Evolutionary conservation across 2,888 invertebrate species (phyloP).

Genomic region (Tachina grossa): DNA sequence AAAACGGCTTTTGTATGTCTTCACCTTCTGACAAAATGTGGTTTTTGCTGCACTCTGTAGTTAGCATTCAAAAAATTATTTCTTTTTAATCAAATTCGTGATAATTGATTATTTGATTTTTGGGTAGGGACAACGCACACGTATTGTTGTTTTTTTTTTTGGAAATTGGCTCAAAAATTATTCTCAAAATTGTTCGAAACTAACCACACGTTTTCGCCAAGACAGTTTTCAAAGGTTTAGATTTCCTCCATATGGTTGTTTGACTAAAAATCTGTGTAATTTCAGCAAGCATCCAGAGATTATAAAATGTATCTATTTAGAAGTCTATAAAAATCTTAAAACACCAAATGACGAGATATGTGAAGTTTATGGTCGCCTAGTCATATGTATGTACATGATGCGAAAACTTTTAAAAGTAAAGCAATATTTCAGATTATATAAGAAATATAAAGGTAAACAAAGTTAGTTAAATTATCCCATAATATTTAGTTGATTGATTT

Average conservation of each 20-base stretch:
- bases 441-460: constrained; percentile 67
- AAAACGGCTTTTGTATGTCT: too few relatives aligned
- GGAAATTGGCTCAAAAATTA: too few relatives aligned
- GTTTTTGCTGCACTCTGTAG: too few relatives aligned
- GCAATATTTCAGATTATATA: constrained; percentile 59
- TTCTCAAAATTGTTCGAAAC: too few relatives aligned
- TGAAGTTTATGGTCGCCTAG: constrained; percentile 67
- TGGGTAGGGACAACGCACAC: too few relatives aligned
- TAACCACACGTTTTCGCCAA: too few relatives aligned
- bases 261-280: neutral
- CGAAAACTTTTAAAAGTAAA: constrained; percentile 62
- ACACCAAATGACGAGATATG: constrained; percentile 57
- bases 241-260: neutral
- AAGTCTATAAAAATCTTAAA: constrained; percentile 44
- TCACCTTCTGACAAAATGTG: too few relatives aligned
- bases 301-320: constrained; percentile 71
- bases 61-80: too few relatives aligned
- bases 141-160: too few relatives aligned
- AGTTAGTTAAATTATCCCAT: neutral
- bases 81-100: too few relatives aligned
- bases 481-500: neutral
- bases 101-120: too few relatives aligned
- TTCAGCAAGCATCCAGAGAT: constrained; percentile 67
- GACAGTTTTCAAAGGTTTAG: too few relatives aligned
- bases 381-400: constrained; percentile 68